These are phyloP conservation scores for Idaea aversata DNA, from an alignment of 2,888 invertebrate genomes.

Conservation along the genomic window DNA sequence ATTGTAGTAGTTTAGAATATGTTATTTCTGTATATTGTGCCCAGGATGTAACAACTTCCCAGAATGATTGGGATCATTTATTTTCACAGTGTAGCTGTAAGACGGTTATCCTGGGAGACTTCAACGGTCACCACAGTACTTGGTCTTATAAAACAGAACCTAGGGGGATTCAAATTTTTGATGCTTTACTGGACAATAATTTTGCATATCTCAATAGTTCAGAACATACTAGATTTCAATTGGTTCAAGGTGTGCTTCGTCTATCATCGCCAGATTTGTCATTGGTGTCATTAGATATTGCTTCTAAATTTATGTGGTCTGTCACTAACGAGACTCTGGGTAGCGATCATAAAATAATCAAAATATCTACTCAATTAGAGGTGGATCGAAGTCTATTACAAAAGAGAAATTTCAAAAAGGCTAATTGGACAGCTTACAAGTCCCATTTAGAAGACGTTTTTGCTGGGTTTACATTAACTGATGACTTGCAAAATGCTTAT, in stretches of 20 bases:
- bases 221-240: conserved; percentile 17
- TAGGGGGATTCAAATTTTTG: conserved; percentile 12
- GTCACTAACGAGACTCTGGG: background rate
- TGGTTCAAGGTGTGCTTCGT: conserved; percentile 13
- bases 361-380: background rate
- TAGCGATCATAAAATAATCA: background rate
- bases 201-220: conserved; percentile 20
- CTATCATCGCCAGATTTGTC: background rate
- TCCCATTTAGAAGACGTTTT: background rate
- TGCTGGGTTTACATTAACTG: background rate
- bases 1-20: conserved; percentile 11
- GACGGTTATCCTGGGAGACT: conserved; percentile 19
- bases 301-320: background rate
- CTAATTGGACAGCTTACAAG: background rate
- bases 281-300: background rate
- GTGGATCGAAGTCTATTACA: no score
- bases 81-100: conserved; percentile 14
- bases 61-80: conserved; percentile 22
- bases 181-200: conserved; percentile 16
- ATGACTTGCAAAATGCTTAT: background rate
- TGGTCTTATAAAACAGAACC: conserved; percentile 14
- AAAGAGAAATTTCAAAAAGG: background rate
- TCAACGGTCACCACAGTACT: conserved; percentile 24
- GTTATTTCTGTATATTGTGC: conserved; percentile 25
- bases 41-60: conserved; percentile 12